These are phyloP conservation scores for Tautogolabrus adspersus DNA, from an alignment of 2,113 vertebrate genomes.

Conservation along the genomic window DNA sequence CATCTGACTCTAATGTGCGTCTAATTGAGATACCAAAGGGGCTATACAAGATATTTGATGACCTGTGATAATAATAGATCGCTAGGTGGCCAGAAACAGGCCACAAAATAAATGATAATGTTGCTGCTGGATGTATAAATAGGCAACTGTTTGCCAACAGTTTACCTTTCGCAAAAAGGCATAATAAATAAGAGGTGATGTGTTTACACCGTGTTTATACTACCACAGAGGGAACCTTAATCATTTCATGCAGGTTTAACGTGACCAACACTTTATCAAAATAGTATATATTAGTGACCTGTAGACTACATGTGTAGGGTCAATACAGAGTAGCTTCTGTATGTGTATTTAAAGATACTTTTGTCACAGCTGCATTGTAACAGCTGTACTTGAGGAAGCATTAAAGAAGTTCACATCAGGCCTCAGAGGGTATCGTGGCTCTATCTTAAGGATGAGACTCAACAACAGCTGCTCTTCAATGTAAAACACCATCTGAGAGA, in stretches of 20 bases:
- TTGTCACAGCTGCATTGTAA: constrained; percentile 26
- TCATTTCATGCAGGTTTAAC: no score
- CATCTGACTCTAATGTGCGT: no score
- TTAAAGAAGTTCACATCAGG: constrained; percentile 42
- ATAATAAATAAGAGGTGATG: neutral
- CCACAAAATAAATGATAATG: neutral
- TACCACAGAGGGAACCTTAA: no score
- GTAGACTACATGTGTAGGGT: neutral
- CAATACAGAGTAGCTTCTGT: constrained; percentile 2
- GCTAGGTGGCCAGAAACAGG: neutral
- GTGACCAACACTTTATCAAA: no score
- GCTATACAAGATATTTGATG: no score
- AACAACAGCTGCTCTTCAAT: constrained; percentile 60
- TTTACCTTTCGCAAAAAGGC: neutral
- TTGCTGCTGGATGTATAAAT: neutral
- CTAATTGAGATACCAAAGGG: no score
- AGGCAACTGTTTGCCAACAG: neutral
- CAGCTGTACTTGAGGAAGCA: constrained; percentile 34
- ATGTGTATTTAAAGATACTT: constrained; percentile 24
- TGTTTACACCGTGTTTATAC: neutral
- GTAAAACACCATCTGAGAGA: constrained; percentile 48
- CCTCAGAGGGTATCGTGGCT: constrained; percentile 33
- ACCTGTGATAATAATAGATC: no score
- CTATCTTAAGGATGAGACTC: constrained; percentile 56
- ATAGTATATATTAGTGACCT: neutral